Percentiles rank a stretch among this genome's conserved stretches.
phyloP scores from a whole-genome alignment of 2,113 vertebrate genomes.

The Varanus salvator region DNA sequence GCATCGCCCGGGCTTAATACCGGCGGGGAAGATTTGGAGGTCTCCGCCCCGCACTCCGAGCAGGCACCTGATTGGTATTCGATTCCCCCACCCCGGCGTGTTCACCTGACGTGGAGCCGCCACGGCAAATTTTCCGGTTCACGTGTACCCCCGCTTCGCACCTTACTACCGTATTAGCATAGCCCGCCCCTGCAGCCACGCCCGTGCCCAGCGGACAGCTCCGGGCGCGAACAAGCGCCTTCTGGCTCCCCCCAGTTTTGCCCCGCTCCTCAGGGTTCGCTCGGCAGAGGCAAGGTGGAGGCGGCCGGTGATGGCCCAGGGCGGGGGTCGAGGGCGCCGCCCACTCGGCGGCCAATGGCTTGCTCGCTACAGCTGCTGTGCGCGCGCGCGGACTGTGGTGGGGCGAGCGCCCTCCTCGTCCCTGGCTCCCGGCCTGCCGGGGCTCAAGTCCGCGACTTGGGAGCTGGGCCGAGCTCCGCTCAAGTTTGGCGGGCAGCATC shows the following conservation, averaged over 20 bases:
- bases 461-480: accelerated
- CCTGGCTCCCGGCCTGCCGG: too few species aligned
- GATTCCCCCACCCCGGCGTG: neutral
- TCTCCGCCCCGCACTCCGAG: neutral
- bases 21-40: neutral
- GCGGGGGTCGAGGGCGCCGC: too few species aligned
- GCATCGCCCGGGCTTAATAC: neutral
- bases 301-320: neutral
- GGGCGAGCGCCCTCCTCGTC: too few species aligned
- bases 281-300: neutral
- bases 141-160: neutral
- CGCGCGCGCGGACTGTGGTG: too few species aligned
- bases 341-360: neutral
- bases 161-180: neutral
- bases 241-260: neutral
- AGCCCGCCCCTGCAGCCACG: neutral
- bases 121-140: neutral
- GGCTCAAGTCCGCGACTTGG: too few species aligned
- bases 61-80: neutral
- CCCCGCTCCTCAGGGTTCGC: neutral
- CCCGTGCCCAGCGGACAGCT: neutral
- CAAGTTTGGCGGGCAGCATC: neutral
- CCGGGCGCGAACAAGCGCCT: too few species aligned
- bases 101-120: neutral
- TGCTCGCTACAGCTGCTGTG: too few species aligned